Base-by-base conservation (phyloP, 2,888 invertebrate genomes). In the Drosophila merina region DNA sequence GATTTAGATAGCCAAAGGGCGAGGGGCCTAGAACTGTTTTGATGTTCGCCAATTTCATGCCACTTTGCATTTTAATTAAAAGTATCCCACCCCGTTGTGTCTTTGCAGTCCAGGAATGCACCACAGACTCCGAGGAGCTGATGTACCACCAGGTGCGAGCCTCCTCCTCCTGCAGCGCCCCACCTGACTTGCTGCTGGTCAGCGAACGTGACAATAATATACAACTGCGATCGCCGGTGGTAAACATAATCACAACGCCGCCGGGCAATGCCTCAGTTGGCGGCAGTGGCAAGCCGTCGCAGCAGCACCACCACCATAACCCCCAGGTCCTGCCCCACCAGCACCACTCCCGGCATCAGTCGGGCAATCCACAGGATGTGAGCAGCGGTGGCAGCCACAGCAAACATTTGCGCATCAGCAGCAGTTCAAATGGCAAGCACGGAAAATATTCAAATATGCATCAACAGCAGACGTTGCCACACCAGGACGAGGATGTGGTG, bases 121-220 rank as follows among this genome's bases (percentile, higher is more conserved):
- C 94, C 67, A 94, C 95, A 44, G 95, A 95, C 88, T 95, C 95
- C 0, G 95, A 95, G 82, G 95, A 95, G 90, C 91, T 95, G 89
- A 93, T 95, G 87, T 94, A 94, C 48, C 91, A 91, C 77, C 92
- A 91, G 76, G 90, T 91, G 47, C 92, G 94, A 45, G 94, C 94
- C 44, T 93, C 93, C 47, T 94, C 94, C 10, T 94, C 94, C 36
- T 94, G 94, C 77, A 94, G 94, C 50, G 94, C 94, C 6, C 94
- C 94, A 8, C 94, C 94, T 8, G 94, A 94, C 89, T 88, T 94
- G 79, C 88, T 94, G 75, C 83, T 94, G 84, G 94, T 94, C 20
- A 94, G 93, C 86, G 91, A 92, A 55, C 92, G 94, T 58, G 94
- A 93, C 77, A 91, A 90, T 75, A 90, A 90, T 85, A 89, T 91